Evolutionary conservation across 1,140 invertebrate species (phyloP).

Genomic region (Drosophila lini): DNA sequence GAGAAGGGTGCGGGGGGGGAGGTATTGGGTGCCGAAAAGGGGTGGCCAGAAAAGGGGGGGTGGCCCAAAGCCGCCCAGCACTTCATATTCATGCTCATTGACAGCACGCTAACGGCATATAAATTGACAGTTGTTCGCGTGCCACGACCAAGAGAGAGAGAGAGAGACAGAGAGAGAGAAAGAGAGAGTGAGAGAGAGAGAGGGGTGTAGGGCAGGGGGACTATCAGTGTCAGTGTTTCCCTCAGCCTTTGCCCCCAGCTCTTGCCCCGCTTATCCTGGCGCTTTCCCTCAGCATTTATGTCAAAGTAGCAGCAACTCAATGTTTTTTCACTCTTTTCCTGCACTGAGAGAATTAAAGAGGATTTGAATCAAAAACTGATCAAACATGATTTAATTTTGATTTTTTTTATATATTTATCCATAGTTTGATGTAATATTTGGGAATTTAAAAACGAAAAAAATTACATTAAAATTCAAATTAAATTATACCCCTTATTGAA

Average conservation of each 20-base stretch:
- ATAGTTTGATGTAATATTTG: too few species aligned
- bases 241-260: conserved; percentile 5
- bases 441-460: too few species aligned
- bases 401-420: too few species aligned
- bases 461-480: too few species aligned
- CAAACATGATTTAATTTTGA: too few species aligned
- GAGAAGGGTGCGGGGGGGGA: too few species aligned
- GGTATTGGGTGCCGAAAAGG: background rate
- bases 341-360: background rate
- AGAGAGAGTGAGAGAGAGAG: background rate
- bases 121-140: conserved; percentile 76
- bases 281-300: conserved; percentile 34
- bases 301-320: conserved; percentile 37
- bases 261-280: conserved; percentile 8
- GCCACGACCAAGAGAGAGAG: conserved; percentile 22
- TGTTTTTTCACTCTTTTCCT: conserved; percentile 22
- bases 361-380: too few species aligned
- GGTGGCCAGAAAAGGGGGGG: conserved; percentile 4
- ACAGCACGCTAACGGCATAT: conserved; percentile 82
- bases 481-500: too few species aligned
- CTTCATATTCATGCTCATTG: conserved; percentile 80
- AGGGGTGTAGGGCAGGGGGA: background rate
- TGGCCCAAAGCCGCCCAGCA: conserved; percentile 29
- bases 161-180: background rate
- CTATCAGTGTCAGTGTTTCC: conserved; percentile 7